Evolutionary conservation across 2,797 vertebrate species (phyloP).

Genomic region (Moxostoma hubbsi): DNA sequence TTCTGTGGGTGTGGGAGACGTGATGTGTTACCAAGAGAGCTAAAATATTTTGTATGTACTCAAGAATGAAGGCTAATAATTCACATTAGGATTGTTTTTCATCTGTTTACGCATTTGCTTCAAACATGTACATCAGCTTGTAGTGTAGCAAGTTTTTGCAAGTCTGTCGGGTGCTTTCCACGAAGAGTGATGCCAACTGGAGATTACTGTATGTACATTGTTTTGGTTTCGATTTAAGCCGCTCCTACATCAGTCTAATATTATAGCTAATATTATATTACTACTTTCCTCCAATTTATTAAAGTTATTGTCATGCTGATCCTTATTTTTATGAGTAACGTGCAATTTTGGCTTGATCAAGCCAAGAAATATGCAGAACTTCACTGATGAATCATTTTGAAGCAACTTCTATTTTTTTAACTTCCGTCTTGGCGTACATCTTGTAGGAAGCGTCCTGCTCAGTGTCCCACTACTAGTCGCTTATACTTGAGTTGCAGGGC

Average conservation of each 20-base stretch:
- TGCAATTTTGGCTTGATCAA: too few relatives aligned
- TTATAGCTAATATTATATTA: too few relatives aligned
- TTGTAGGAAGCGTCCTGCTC: neutral
- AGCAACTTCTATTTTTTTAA: neutral
- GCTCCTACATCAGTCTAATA: too few relatives aligned
- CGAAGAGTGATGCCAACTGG: neutral
- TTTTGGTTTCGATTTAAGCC: neutral
- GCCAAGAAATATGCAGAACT: too few relatives aligned
- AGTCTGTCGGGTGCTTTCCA: neutral
- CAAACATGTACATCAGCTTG: neutral
- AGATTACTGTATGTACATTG: neutral
- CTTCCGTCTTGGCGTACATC: neutral
- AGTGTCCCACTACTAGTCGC: slow-evolving; percentile 1
- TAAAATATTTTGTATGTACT: neutral
- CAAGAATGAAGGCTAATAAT: neutral
- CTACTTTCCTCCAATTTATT: too few relatives aligned
- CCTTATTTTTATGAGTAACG: too few relatives aligned
- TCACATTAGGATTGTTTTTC: neutral
- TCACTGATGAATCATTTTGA: too few relatives aligned
- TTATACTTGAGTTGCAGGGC: neutral
- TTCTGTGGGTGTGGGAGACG: slow-evolving; percentile 18
- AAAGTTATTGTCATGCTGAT: too few relatives aligned
- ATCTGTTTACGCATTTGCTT: neutral
- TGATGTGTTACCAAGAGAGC: neutral
- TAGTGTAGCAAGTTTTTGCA: neutral